These are phyloP conservation scores for Sparus aurata DNA, from an alignment of 2,797 vertebrate species.

Conservation along the genomic window DNA sequence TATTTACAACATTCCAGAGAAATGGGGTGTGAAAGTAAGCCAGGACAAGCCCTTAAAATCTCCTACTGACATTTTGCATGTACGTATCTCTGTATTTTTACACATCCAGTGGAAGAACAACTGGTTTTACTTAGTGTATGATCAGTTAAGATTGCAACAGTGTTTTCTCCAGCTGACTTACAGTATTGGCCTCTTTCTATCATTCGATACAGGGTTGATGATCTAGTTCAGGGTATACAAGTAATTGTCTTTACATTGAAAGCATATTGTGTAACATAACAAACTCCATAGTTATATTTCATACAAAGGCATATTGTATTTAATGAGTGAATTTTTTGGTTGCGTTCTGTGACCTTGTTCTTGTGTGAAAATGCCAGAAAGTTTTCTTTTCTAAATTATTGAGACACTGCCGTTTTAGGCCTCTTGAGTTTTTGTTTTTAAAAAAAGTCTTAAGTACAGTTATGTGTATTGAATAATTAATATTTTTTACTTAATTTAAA, in stretches of 20 bases:
- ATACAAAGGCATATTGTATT: slow-evolving; percentile 44
- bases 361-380: slow-evolving; percentile 45
- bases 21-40: slow-evolving; percentile 18
- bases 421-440: slow-evolving; percentile 38
- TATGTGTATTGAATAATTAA: slow-evolving; percentile 59
- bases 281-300: slow-evolving; percentile 50
- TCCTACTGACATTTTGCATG: slow-evolving; percentile 41
- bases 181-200: slow-evolving; percentile 54
- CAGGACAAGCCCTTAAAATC: slow-evolving; percentile 11
- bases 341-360: slow-evolving; percentile 54
- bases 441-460: slow-evolving; percentile 33
- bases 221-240: slow-evolving; percentile 42
- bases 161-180: slow-evolving; percentile 46
- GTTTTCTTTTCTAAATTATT: slow-evolving; percentile 68
- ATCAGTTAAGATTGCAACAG: slow-evolving; percentile 31
- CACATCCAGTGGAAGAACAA: slow-evolving; percentile 36
- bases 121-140: slow-evolving; percentile 28
- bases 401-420: slow-evolving; percentile 74
- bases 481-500: slow-evolving; percentile 68
- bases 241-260: slow-evolving; percentile 34
- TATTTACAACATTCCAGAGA: slow-evolving; percentile 23
- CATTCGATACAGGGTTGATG: slow-evolving; percentile 50
- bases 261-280: background rate
- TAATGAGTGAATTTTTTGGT: slow-evolving; percentile 50
- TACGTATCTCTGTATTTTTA: slow-evolving; percentile 42